Percentiles rank a stretch among this genome's conserved stretches.
These are phyloP conservation scores for Sebastes baramenuke DNA, from an alignment of 2,797 vertebrate species.

Conservation along the genomic window DNA sequence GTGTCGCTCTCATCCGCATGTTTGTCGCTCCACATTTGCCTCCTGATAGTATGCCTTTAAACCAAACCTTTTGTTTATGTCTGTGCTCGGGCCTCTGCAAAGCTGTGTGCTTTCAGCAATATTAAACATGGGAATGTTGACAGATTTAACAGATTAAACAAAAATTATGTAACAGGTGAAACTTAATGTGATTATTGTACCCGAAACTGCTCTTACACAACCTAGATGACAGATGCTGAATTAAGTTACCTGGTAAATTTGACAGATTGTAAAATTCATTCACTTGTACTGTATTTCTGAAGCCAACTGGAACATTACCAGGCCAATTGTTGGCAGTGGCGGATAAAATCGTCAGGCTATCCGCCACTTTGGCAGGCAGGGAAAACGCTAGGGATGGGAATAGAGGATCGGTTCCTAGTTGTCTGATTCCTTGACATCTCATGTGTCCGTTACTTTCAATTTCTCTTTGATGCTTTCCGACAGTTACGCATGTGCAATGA, in stretches of 20 bases:
- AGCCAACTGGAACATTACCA: not conserved
- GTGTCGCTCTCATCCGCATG: not conserved
- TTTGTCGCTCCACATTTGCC: not conserved
- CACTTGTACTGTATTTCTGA: not conserved
- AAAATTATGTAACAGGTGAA: constrained; percentile 42
- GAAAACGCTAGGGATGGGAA: too few relatives aligned
- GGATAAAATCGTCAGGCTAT: too few relatives aligned
- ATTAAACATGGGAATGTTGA: constrained; percentile 39
- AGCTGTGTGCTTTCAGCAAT: constrained; percentile 44
- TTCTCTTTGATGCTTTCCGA: too few relatives aligned
- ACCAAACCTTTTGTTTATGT: not conserved
- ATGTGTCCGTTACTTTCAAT: too few relatives aligned
- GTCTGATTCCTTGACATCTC: too few relatives aligned
- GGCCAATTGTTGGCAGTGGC: too few relatives aligned
- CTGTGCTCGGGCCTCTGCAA: not conserved
- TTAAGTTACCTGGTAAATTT: not conserved
- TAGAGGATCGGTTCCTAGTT: too few relatives aligned
- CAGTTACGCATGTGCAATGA: too few relatives aligned
- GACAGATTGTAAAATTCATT: not conserved
- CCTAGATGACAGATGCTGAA: not conserved
- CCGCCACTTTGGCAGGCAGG: too few relatives aligned
- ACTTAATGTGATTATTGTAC: constrained; percentile 20
- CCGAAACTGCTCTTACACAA: constrained; percentile 20
- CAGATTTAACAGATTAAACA: constrained; percentile 38
- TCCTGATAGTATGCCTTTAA: not conserved